Base-by-base conservation (phyloP, 2,888 invertebrate genomes). In the Drosophila merina region DNA sequence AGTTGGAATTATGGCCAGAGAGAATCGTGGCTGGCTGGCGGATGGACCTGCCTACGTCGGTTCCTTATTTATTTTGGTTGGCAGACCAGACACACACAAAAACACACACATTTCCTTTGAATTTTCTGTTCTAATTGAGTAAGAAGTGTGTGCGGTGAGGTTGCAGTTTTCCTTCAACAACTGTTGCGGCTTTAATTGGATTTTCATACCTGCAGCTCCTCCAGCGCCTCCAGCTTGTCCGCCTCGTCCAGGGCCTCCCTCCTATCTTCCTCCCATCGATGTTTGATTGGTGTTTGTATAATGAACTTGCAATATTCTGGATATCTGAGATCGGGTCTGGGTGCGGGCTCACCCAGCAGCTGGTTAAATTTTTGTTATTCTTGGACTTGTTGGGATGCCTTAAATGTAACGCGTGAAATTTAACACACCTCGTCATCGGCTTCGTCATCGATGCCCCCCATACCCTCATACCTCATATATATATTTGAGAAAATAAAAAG, bases 51-150 rank as follows among this genome's bases (percentile, higher is more conserved):
- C 57, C 56, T 44, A 57, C 63, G 67, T 62, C 66, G 78, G 74
- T 74, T 77, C 71, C 57, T 74, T 80, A 80, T 88, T 88, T 86
- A 76, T 85, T 88, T 81, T 88, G 76, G 77, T 88, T 79, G 54
- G 40, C 63, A 63, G 64, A 50, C 62, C 28, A 4, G 28, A 62
- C 47, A 33, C 44, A 59, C n/a, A 45, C 14, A 7, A 7, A 26
- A 48, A 9, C 14, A 45, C 38, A 76, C 74, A 78, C 86, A 64
- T 86, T 84, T 89, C 77, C 78, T 74, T 82, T 76, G 86, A 88
- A 86, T 86, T 89, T 82, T 80, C 75, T 88, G 82, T 88, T 84
- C 88, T 87, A 87, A 89, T 89, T 87, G 84, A 88, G 80, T 87
- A 74, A 83, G 76, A 76, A 78, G 86, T 80, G 64, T 64, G 77